Base-by-base conservation (phyloP, 2,888 invertebrate genomes). In the Chrysina gloriosa region DNA sequence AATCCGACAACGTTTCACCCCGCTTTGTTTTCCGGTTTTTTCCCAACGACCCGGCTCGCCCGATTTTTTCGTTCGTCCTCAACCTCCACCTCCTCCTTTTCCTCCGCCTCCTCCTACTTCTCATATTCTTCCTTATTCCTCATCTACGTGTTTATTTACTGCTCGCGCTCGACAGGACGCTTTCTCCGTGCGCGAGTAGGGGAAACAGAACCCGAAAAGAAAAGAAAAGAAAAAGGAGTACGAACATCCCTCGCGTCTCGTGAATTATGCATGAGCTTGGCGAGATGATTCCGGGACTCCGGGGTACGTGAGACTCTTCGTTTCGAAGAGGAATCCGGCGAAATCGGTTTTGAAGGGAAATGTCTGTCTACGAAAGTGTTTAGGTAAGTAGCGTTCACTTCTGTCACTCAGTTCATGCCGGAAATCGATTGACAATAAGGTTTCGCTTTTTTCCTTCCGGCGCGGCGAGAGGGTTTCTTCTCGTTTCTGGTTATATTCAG, bases 341-440 rank as follows among this genome's bases (percentile, higher is more conserved):
- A 50, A 58, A 58, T 58, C 58, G 58, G 25, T 58, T 39, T 29
- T 58, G 39, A 58, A 39, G 58, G 34, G 58, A 58, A 58, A 36
- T 58, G 58, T 56, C 25, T 56, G 56, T 58, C 42, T 58, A 14
- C 9, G 39, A 58, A 27, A 58, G 58, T 58, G 58, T 58, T 58
- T 58, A 39, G 58, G 58, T 39, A 58, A 58, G 58, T 58, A 58
- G 39, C 25, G 39, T 58, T 58, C 58, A 58, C 58, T 23, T 58
- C 58, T 58, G 58, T 58, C 58, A 58, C 36, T 58, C 25, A 9
- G 39, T 58, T n/a, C 50, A 27, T 16, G 29, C 5, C 14, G 21
- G 19, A 23, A 25, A 27, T 58, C 58, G 58, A 39, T 58, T 58
- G 25, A 58, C 58, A 58, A 39, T 25, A 23, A 23, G 58, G 6